Percentiles rank a stretch among this genome's conserved stretches.
Evolutionary conservation across 2,888 invertebrate species (phyloP).

Genomic region (Aelia acuminata): DNA sequence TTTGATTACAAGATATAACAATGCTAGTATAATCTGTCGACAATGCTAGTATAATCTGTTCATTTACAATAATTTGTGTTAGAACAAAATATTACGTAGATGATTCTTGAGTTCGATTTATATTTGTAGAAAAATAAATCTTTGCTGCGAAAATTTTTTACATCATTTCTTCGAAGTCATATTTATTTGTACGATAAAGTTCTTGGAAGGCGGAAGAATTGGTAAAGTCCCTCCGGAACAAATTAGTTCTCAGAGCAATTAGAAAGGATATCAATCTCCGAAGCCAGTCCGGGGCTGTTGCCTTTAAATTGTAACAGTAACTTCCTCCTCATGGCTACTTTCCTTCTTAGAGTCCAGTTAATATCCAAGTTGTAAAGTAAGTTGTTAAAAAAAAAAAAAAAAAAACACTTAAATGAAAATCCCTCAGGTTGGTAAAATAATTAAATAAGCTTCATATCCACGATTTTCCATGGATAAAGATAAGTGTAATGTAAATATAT

Average conservation of each 20-base stretch:
- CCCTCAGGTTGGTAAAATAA: background rate
- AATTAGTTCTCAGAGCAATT: slow-evolving; percentile 9
- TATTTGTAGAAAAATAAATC: too few species aligned
- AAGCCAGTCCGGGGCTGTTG: background rate
- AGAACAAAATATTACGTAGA: too few species aligned
- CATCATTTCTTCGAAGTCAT: background rate
- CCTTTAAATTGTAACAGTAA: background rate
- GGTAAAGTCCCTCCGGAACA: background rate
- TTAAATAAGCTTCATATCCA: background rate
- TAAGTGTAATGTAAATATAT: too few species aligned
- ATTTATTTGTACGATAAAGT: background rate
- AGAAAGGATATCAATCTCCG: background rate
- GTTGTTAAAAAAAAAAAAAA: background rate
- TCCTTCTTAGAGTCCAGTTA: background rate
- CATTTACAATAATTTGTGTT: too few species aligned
- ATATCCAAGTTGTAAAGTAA: background rate
- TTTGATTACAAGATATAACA: too few species aligned
- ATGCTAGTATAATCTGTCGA: too few species aligned
- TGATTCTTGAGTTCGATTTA: too few species aligned
- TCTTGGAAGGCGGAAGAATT: background rate
- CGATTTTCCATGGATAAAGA: too few species aligned
- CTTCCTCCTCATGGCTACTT: background rate
- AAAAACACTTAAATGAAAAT: too few species aligned
- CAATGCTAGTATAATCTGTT: too few species aligned
- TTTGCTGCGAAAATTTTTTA: too few species aligned